phyloP scores from a whole-genome alignment of 2,888 invertebrate species.

The Dendrolimus houi region DNA sequence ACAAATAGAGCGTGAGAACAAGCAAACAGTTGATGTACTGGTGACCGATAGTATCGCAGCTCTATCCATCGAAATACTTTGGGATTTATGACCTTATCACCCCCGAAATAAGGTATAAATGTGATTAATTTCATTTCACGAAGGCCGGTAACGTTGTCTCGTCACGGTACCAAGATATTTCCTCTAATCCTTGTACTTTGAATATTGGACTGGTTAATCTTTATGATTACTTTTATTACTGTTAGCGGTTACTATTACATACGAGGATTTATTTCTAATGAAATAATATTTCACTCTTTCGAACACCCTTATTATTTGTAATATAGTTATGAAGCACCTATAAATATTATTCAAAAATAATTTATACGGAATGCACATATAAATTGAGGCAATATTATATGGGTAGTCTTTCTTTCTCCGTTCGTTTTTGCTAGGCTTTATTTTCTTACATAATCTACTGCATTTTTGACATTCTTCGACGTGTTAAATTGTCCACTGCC shows the following conservation, averaged over 20 bases:
- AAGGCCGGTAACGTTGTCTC: slow-evolving; percentile 22
- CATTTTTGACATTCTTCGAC: too few relatives aligned
- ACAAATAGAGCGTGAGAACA: slow-evolving; percentile 56
- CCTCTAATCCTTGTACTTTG: background rate
- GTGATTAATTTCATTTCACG: slow-evolving; percentile 1
- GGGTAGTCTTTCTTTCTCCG: too few relatives aligned
- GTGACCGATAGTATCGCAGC: slow-evolving; percentile 28
- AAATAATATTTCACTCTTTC: too few relatives aligned
- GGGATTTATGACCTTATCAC: slow-evolving; percentile 25
- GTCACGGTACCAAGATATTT: slow-evolving; percentile 17
- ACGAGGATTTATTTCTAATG: too few relatives aligned
- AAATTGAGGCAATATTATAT: too few relatives aligned
- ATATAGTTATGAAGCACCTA: too few relatives aligned
- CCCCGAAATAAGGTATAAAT: slow-evolving; percentile 17
- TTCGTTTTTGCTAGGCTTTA: too few relatives aligned
- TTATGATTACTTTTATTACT: background rate
- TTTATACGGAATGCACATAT: too few relatives aligned
- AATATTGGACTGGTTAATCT: background rate
- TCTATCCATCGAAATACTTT: slow-evolving; percentile 14
- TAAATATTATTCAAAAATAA: too few relatives aligned
- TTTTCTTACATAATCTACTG: too few relatives aligned
- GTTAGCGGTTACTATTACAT: background rate
- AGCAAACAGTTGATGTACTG: slow-evolving; percentile 36
- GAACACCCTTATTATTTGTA: too few relatives aligned
- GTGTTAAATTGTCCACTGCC: too few relatives aligned